Percentiles rank a stretch among this genome's conserved stretches.
These are phyloP conservation scores for Apolygus lucorum DNA, from an alignment of 1,140 invertebrate species.

Conservation along the genomic window DNA sequence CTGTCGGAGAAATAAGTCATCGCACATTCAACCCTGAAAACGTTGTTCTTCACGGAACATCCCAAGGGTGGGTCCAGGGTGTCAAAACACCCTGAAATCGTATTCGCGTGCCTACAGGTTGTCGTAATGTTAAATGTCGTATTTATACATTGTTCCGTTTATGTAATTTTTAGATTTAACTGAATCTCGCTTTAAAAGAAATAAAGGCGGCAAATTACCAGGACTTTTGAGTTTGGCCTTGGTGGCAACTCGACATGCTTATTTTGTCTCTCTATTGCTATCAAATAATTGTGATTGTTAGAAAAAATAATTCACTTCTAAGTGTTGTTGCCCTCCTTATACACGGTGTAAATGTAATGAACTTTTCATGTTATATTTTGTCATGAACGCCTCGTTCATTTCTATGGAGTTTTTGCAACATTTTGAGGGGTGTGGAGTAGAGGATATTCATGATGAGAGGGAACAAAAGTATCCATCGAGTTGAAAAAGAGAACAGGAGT, in stretches of 20 bases:
- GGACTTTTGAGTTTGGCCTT: too few relatives aligned
- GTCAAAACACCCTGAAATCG: background rate
- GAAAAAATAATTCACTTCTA: background rate
- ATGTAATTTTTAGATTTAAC: background rate
- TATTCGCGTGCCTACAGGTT: background rate
- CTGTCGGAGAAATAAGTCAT: background rate
- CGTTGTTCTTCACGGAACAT: too few relatives aligned
- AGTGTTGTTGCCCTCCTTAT: conserved; percentile 2
- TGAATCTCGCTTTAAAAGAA: background rate
- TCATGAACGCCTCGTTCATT: background rate
- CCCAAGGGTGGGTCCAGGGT: too few relatives aligned
- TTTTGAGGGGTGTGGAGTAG: background rate
- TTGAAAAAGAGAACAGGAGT: too few relatives aligned
- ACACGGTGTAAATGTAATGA: background rate
- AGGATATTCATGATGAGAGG: background rate
- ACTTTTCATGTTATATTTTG: background rate
- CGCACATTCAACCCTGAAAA: background rate
- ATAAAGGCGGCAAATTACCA: background rate
- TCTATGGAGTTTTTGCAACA: background rate
- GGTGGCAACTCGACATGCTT: background rate
- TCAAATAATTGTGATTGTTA: background rate
- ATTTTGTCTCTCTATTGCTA: conserved; percentile 9
- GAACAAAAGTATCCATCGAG: background rate
- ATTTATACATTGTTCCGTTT: background rate
- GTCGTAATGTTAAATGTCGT: background rate